Percentiles rank a stretch among this genome's conserved stretches.
Conservation (phyloP, 2,113 vertebrate species). For the Rhea pennata region DNA sequence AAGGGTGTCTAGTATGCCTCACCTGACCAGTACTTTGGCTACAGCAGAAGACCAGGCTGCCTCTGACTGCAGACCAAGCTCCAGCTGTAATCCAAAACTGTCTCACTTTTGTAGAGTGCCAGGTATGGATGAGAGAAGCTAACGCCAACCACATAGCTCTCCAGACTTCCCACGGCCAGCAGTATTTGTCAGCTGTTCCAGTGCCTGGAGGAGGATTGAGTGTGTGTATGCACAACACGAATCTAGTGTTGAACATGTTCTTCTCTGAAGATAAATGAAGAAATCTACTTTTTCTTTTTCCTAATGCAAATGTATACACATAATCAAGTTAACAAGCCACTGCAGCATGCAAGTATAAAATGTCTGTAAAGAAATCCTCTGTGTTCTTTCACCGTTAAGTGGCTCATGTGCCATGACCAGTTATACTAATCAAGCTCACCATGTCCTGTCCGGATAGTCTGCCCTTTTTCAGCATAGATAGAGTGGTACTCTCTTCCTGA, state of each 20-base stretch:
- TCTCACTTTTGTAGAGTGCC: neutral
- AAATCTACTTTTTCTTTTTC: neutral
- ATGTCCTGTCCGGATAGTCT: neutral
- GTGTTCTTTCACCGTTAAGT: neutral
- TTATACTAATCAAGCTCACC: neutral
- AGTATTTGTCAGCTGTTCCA: neutral
- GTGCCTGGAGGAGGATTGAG: neutral
- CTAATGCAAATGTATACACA: neutral
- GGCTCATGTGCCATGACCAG: neutral
- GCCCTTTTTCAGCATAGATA: neutral
- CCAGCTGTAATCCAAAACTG: neutral
- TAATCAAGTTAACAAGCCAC: neutral
- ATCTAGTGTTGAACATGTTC: neutral
- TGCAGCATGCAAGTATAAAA: neutral
- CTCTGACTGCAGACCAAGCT: neutral
- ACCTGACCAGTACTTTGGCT: rapidly evolving
- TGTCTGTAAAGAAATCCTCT: neutral
- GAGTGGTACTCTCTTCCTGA: neutral
- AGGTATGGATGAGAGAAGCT: neutral
- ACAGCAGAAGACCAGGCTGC: neutral
- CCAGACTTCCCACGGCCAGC: neutral
- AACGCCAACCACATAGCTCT: neutral
- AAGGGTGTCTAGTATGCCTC: neutral
- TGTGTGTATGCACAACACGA: rapidly evolving
- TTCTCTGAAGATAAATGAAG: neutral